Evolutionary conservation across 1,140 invertebrate species (phyloP), one percentile per base, ranked within the genome.

Genomic region (Melitaea cinxia): DNA sequence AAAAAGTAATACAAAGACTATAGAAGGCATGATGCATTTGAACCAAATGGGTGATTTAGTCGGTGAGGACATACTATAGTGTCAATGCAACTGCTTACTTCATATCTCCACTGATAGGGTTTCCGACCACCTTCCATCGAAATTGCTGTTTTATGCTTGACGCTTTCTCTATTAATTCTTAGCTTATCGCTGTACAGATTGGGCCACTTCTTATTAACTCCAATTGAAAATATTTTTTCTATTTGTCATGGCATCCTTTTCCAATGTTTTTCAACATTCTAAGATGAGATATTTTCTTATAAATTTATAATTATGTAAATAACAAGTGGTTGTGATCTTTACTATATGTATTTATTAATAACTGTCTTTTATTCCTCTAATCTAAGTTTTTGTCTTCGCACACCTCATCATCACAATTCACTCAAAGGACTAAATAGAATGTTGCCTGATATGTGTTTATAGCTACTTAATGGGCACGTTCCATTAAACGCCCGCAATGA

Each of bases 121-220:
- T 84, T 88, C 85, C 85, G 85, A 75, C 88, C 88, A 90, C 85
- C 88, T 90, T 79, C 61, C 87, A 87, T 88, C 83, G 58, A 55
- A 68, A 55, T 76, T 72, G 70, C 75, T 73, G 39, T n/a, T n/a
- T 21, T 65, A 52, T 69, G 79, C 80, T 82, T 81, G 67, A 53
- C 57, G 74, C 78, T 74, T 77, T 24, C 52, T 56, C n/a, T n/a
- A n/a, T n/a, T n/a, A n/a, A n/a, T n/a, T n/a, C n/a, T n/a, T n/a
- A n/a, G 64, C 65, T 52, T 49, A n/a, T n/a, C n/a, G n/a, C n/a
- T 52, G n/a, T 57, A 28, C 37, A 57, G 23, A 57, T 21, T 12
- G 6, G 30, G 37, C 24, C 54, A 57, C 54, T 57, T 39, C 35
- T 57, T 28, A 42, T 57, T 57, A 57, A 19, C 14, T 1, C 9